phyloP scores from a whole-genome alignment of 2,888 invertebrate genomes.

The Itoplectis maculator region DNA sequence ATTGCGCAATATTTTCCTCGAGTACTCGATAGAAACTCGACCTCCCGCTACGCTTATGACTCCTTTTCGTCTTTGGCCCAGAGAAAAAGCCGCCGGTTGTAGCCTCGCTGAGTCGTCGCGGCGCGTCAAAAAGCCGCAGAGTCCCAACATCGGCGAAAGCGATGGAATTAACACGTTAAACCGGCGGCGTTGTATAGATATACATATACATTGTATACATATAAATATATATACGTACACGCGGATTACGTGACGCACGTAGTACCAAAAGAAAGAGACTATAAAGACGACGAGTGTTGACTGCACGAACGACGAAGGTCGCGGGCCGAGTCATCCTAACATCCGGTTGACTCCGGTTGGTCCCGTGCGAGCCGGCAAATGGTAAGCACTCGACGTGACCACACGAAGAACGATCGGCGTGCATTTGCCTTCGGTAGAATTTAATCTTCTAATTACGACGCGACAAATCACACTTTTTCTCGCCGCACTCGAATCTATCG shows the following conservation, averaged over 20 bases:
- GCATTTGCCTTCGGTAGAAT: slow-evolving; percentile 4
- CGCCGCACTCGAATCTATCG: not conserved
- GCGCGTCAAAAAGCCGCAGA: slow-evolving; percentile 1
- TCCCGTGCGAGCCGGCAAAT: slow-evolving; percentile 27
- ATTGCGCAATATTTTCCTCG: slow-evolving; percentile 9
- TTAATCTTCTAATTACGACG: not conserved
- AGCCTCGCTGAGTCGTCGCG: not conserved
- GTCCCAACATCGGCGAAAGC: slow-evolving; percentile 17
- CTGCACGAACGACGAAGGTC: slow-evolving; percentile 55
- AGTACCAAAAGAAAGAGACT: slow-evolving; percentile 48
- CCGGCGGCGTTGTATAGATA: slow-evolving; percentile 11
- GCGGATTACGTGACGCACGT: slow-evolving; percentile 53
- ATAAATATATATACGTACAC: slow-evolving; percentile 12
- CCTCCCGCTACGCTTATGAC: slow-evolving; percentile 39
- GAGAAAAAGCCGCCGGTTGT: slow-evolving; percentile 17
- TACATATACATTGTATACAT: slow-evolving; percentile 9
- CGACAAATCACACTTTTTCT: not conserved
- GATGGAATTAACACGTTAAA: slow-evolving; percentile 44
- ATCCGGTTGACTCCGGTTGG: slow-evolving; percentile 64
- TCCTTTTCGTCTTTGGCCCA: not conserved
- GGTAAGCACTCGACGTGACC: not conserved
- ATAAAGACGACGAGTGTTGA: slow-evolving; percentile 33
- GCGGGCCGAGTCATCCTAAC: slow-evolving; percentile 63
- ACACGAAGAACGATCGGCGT: slow-evolving; percentile 25
- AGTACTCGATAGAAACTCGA: slow-evolving; percentile 6